These are phyloP conservation scores for Procambarus virginalis DNA, from an alignment of 1,140 invertebrate species.

Conservation along the genomic window DNA sequence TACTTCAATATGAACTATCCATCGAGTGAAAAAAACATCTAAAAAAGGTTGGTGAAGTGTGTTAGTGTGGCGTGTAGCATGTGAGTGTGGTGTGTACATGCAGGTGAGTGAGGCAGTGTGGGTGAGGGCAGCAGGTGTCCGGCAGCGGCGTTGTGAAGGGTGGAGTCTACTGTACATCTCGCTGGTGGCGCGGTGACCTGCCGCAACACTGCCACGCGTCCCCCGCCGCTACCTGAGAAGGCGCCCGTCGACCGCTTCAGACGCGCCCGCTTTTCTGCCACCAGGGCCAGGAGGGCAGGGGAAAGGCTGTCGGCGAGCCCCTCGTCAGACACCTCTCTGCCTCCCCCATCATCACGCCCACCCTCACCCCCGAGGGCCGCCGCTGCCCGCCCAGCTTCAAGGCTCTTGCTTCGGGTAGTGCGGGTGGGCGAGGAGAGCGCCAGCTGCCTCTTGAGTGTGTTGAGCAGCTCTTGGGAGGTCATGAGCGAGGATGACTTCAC, in stretches of 20 bases:
- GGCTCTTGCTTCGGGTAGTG: constrained; percentile 65
- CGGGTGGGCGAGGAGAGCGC: constrained; percentile 68
- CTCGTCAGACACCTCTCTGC: constrained; percentile 17
- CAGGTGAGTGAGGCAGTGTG: constrained; percentile 8
- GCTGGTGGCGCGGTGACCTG: constrained; percentile 69
- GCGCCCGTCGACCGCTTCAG: constrained; percentile 68
- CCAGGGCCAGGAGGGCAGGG: constrained; percentile 67
- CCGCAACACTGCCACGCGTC: constrained; percentile 62
- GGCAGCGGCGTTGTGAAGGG: constrained; percentile 42
- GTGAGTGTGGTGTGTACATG: constrained; percentile 15
- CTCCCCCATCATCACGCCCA: constrained; percentile 46
- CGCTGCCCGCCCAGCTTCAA: constrained; percentile 67
- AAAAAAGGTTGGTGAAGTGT: neutral
- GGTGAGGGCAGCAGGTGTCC: constrained; percentile 50
- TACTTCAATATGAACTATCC: neutral
- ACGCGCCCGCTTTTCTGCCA: constrained; percentile 67
- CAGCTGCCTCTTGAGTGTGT: constrained; percentile 69
- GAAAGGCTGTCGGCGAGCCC: constrained; percentile 50
- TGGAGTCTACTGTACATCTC: constrained; percentile 70
- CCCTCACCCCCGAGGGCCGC: constrained; percentile 45
- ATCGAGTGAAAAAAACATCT: neutral
- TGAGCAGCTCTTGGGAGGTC: constrained; percentile 68
- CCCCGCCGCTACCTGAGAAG: constrained; percentile 70
- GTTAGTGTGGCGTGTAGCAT: constrained; percentile 10
- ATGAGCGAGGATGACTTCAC: constrained; percentile 67